phyloP scores from a whole-genome alignment of 2,888 invertebrate species.

The Zaprionus obscuricornis region DNA sequence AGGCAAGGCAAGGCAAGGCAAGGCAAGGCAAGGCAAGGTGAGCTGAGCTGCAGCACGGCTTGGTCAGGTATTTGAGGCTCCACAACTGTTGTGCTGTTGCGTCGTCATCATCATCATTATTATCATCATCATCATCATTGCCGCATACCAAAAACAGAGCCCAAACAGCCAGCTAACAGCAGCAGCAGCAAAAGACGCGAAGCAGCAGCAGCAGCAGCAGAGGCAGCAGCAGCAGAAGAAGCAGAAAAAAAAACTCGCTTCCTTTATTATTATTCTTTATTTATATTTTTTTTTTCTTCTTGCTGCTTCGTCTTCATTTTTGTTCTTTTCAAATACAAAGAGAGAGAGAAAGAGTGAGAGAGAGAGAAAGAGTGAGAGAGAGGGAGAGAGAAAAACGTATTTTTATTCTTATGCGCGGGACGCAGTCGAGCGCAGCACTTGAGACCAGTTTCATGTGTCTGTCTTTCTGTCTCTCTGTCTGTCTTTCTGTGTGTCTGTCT shows the following conservation, averaged over 20 bases:
- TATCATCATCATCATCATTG: slow-evolving; percentile 20
- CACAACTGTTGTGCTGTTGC: slow-evolving; percentile 18
- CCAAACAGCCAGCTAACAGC: slow-evolving; percentile 6
- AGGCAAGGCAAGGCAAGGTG: neutral
- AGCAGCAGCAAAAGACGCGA: slow-evolving; percentile 1
- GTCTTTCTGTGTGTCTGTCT: slow-evolving; percentile 21
- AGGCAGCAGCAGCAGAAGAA: slow-evolving; percentile 13
- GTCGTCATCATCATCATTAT: slow-evolving; percentile 22
- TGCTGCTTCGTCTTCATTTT: slow-evolving; percentile 26
- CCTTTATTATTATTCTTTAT: slow-evolving; percentile 61
- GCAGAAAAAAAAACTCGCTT: slow-evolving; percentile 45
- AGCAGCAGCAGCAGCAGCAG: neutral
- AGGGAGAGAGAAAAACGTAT: slow-evolving; percentile 62
- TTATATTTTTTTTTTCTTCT: slow-evolving; percentile 40
- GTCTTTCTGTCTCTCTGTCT: slow-evolving; percentile 8
- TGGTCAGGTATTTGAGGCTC: slow-evolving; percentile 56
- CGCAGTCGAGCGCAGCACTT: slow-evolving; percentile 69
- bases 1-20: neutral
- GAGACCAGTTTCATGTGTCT: slow-evolving; percentile 64
- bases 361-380: too few species aligned
- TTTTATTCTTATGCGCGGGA: slow-evolving; percentile 60
- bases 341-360: too few species aligned
- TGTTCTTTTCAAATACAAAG: slow-evolving; percentile 61
- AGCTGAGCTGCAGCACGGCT: slow-evolving; percentile 32
- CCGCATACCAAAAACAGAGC: slow-evolving; percentile 60